phyloP scores from a whole-genome alignment of 2,113 vertebrate genomes.

The Tauraco erythrolophus region DNA sequence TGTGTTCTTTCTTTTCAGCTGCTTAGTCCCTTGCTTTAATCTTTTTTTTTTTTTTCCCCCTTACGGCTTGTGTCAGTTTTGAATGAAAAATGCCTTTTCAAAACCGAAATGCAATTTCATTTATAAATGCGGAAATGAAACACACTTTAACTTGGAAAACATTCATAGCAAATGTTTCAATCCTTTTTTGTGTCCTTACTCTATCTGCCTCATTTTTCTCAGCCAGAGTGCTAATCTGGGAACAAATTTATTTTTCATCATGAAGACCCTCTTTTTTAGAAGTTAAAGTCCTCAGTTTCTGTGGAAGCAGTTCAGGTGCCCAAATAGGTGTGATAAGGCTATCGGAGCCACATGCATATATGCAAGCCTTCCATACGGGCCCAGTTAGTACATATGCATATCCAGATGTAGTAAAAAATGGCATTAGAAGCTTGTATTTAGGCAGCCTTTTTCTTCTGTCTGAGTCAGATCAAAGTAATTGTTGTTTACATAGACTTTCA shows the following conservation, averaged over 20 bases:
- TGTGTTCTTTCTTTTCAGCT: background rate
- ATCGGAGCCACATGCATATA: accelerated
- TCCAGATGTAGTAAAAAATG: background rate
- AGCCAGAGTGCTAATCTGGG: background rate
- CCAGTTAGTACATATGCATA: background rate
- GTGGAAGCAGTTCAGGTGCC: background rate
- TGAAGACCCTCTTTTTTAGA: no score
- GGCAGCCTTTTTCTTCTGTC: background rate
- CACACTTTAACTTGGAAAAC: background rate
- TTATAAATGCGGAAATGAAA: background rate
- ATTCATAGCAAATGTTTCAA: background rate
- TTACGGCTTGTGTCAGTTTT: background rate
- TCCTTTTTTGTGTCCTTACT: background rate
- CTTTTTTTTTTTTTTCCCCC: no score
- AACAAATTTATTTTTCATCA: background rate
- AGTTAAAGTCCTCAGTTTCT: background rate
- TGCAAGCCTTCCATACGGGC: background rate
- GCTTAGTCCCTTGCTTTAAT: background rate
- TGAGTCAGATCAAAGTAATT: background rate
- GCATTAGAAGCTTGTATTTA: background rate
- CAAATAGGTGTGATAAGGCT: background rate
- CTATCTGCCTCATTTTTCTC: background rate
- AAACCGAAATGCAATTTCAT: background rate
- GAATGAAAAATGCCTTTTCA: background rate
- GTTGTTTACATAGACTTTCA: background rate